These are phyloP conservation scores for Ophioninae sp. DNA, from an alignment of 2,888 invertebrate species.

Conservation along the genomic window DNA sequence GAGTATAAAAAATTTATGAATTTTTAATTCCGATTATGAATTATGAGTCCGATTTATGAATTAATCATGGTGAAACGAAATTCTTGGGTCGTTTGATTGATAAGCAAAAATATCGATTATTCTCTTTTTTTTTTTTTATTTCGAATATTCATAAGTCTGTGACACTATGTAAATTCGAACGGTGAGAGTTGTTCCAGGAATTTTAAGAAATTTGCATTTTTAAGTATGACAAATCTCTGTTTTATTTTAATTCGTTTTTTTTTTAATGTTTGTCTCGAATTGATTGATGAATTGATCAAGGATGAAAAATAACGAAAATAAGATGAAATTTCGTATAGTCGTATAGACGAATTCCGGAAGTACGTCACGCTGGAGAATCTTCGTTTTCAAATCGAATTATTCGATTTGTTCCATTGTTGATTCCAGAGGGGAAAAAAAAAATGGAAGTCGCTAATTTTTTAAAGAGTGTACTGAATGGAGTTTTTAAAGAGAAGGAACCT, in stretches of 20 bases:
- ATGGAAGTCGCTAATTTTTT: constrained; percentile 52
- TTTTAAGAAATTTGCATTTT: not conserved
- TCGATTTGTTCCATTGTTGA: not conserved
- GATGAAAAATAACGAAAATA: not conserved
- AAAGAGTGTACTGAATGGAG: constrained; percentile 82
- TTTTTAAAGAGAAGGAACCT: constrained; percentile 88
- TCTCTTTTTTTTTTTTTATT: not conserved
- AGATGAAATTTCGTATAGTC: not conserved
- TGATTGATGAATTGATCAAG: not conserved
- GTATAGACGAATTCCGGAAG: not conserved
- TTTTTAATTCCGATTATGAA: too few relatives aligned
- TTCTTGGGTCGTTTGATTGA: not conserved
- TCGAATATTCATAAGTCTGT: not conserved
- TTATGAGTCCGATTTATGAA: too few relatives aligned
- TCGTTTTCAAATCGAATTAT: not conserved
- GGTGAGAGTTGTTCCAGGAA: not conserved
- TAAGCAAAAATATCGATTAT: not conserved
- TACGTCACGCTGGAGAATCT: too few relatives aligned
- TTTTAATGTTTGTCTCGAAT: not conserved
- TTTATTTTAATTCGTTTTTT: not conserved
- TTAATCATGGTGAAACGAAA: too few relatives aligned
- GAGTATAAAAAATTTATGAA: too few relatives aligned
- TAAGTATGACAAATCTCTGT: not conserved
- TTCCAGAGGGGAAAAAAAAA: constrained; percentile 7
- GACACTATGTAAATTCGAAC: not conserved